Evolutionary conservation across 2,797 vertebrate species (phyloP).

Genomic region (Lithobates sylvaticus): DNA sequence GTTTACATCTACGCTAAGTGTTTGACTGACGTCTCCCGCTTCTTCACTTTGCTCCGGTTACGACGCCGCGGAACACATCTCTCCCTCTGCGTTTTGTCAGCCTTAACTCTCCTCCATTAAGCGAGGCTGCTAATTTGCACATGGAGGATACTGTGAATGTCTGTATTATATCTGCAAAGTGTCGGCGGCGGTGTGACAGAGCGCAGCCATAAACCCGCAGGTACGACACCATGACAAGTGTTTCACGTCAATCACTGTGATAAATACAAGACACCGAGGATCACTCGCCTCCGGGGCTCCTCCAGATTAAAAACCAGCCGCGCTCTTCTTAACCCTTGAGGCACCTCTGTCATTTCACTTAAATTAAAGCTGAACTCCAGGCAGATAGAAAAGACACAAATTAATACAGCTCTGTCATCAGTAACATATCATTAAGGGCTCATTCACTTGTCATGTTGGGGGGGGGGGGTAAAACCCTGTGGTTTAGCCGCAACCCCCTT

Average conservation of each 20-base stretch:
- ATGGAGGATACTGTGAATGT: slow-evolving; percentile 19
- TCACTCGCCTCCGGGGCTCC: neutral
- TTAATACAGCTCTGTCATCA: no score
- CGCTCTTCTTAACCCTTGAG: no score
- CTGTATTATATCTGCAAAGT: slow-evolving; percentile 6
- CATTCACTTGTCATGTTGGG: no score
- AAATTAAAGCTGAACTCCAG: no score
- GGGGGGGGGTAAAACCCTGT: no score
- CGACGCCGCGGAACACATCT: neutral
- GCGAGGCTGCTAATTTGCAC: slow-evolving; percentile 23
- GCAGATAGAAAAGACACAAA: no score
- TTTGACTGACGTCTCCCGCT: slow-evolving; percentile 19
- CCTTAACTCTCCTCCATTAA: neutral
- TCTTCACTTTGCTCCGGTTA: neutral
- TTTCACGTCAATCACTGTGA: slow-evolving; percentile 33
- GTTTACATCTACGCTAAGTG: neutral
- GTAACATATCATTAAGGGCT: no score
- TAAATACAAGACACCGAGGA: neutral
- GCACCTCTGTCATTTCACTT: no score
- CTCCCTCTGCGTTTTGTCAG: slow-evolving; percentile 22
- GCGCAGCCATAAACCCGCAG: neutral
- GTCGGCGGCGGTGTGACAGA: slow-evolving; percentile 28
- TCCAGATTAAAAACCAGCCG: neutral
- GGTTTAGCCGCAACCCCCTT: no score
- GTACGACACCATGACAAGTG: neutral